These are phyloP conservation scores for Engraulis encrasicolus DNA, from an alignment of 2,113 vertebrate genomes.

Conservation along the genomic window DNA sequence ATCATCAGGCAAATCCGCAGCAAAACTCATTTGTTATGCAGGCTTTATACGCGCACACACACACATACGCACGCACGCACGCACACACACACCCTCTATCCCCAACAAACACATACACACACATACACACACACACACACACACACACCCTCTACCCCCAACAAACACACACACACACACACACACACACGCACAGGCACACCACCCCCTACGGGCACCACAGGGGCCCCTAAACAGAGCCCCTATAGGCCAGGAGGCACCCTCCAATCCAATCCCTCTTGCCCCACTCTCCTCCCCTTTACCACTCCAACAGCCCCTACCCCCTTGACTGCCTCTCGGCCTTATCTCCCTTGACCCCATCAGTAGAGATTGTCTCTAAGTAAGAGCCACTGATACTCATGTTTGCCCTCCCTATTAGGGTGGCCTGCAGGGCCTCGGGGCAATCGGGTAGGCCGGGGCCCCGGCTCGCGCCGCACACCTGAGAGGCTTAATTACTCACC, in stretches of 20 bases:
- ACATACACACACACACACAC: too few species aligned
- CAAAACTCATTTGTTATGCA: slow-evolving; percentile 78
- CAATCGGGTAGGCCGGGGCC: slow-evolving; percentile 62
- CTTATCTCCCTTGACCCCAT: slow-evolving; percentile 69
- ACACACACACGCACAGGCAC: background rate
- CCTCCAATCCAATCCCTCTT: too few species aligned
- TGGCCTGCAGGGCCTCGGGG: slow-evolving; percentile 47
- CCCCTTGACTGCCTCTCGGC: too few species aligned
- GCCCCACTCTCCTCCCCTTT: slow-evolving; percentile 34
- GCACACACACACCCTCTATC: too few species aligned
- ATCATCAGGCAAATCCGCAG: slow-evolving; percentile 75
- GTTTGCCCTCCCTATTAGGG: slow-evolving; percentile 70
- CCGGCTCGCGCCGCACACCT: slow-evolving; percentile 58
- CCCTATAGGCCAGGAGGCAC: too few species aligned
- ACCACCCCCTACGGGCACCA: background rate
- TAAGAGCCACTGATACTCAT: slow-evolving; percentile 51
- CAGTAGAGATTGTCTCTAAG: slow-evolving; percentile 59
- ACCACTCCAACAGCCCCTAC: slow-evolving; percentile 64
- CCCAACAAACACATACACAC: background rate
- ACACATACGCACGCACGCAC: too few species aligned
- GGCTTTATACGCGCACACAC: slow-evolving; percentile 46
- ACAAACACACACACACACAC: too few species aligned
- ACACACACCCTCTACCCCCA: background rate
- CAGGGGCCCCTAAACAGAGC: slow-evolving; percentile 47
- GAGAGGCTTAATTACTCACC: slow-evolving; percentile 79